Conservation (phyloP, 2,888 invertebrate genomes). For the Pristionchus arcanus region DNA sequence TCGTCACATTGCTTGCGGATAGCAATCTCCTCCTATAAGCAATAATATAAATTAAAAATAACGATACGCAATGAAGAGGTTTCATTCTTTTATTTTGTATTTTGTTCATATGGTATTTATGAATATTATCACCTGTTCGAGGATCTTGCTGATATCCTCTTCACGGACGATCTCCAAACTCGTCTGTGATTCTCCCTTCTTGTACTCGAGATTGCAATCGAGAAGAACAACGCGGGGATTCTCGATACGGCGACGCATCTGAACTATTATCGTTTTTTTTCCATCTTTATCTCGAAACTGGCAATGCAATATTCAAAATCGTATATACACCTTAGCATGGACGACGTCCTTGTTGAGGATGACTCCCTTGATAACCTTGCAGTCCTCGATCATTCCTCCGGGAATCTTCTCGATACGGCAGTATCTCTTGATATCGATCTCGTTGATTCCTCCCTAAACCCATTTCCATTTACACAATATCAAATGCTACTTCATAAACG, state of each 20-base stretch:
- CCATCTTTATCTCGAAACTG: not conserved
- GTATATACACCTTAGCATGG: slow-evolving; percentile 87
- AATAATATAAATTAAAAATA: not conserved
- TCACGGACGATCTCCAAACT: slow-evolving; percentile 92
- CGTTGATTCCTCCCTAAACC: slow-evolving; percentile 85
- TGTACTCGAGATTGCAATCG: slow-evolving; percentile 97
- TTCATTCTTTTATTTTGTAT: no score
- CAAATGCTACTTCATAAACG: not conserved
- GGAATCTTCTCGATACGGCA: slow-evolving; percentile 85
- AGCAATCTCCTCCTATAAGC: slow-evolving; percentile 89
- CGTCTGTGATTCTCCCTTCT: slow-evolving; percentile 85
- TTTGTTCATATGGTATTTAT: no score
- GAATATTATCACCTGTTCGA: slow-evolving; percentile 85
- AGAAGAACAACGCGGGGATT: slow-evolving; percentile 95
- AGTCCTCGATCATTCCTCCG: slow-evolving; percentile 96
- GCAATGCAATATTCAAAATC: not conserved
- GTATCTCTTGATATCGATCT: slow-evolving; percentile 93
- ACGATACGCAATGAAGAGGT: no score
- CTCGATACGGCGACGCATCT: slow-evolving; percentile 93
- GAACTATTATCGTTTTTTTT: not conserved
- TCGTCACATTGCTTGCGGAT: slow-evolving; percentile 92
- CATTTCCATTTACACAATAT: not conserved
- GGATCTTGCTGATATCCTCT: slow-evolving; percentile 93
- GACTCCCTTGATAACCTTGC: slow-evolving; percentile 92
- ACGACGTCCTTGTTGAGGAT: slow-evolving; percentile 99